phyloP scores from a whole-genome alignment of 1,140 invertebrate species.

The Drosophila fuyamai region DNA sequence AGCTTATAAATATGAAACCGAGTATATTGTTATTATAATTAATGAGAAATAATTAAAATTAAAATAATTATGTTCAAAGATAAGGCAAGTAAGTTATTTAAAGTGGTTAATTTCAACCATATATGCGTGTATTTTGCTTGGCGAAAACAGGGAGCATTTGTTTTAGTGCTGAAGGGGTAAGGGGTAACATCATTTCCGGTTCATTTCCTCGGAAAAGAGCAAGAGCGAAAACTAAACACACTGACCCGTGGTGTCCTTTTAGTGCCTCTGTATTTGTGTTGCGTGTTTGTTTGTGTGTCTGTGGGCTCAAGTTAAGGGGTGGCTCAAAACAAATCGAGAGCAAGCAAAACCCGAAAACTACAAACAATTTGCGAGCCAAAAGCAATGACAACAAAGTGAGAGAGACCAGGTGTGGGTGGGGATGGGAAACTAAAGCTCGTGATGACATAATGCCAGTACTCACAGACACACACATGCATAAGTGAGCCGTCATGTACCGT shows the following conservation, averaged over 20 bases:
- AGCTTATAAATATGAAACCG: too few species aligned
- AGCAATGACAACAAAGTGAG: constrained; percentile 7
- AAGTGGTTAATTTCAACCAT: too few species aligned
- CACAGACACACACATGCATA: constrained; percentile 3
- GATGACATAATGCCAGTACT: constrained; percentile 74
- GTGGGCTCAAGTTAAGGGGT: constrained; percentile 32
- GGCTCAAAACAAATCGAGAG: constrained; percentile 29
- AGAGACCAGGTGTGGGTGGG: background rate
- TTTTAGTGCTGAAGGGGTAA: constrained; percentile 46
- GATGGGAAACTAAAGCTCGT: constrained; percentile 9
- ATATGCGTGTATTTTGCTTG: background rate
- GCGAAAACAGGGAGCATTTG: too few species aligned
- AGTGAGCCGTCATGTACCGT: background rate
- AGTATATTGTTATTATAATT: too few species aligned
- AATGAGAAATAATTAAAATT: too few species aligned
- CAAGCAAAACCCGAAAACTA: constrained; percentile 15
- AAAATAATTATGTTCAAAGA: too few species aligned
- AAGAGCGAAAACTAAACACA: constrained; percentile 39
- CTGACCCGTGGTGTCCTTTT: constrained; percentile 46
- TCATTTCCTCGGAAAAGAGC: constrained; percentile 61
- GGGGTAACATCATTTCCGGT: constrained; percentile 72
- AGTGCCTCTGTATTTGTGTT: background rate
- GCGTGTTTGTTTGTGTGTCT: background rate
- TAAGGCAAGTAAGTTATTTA: too few species aligned
- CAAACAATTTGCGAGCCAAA: constrained; percentile 1